phyloP scores from a whole-genome alignment of 2,113 vertebrate genomes.

The Oxygymnocypris stewartii region DNA sequence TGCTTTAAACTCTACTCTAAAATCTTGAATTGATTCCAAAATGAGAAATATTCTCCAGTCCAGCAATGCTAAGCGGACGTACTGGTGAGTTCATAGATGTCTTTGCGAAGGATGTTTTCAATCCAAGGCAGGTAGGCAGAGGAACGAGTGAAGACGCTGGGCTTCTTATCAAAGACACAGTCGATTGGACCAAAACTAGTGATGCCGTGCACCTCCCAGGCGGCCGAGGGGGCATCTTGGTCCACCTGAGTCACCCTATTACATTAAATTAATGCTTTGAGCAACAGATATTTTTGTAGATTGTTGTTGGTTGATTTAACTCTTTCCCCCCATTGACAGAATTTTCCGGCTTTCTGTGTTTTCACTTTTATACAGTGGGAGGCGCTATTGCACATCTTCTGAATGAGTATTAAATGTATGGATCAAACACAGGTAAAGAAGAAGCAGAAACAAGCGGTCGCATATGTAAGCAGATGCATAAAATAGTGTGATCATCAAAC shows the following conservation, averaged over 20 bases:
- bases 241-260: slow-evolving; percentile 77
- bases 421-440: no score
- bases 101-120: slow-evolving; percentile 68
- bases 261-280: not conserved
- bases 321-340: no score
- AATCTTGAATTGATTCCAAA: not conserved
- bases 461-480: no score
- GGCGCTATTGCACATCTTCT: no score
- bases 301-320: not conserved
- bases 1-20: not conserved
- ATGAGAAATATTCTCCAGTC: not conserved
- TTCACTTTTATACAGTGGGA: no score
- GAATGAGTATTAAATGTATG: no score
- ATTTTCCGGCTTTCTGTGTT: no score
- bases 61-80: slow-evolving; percentile 47
- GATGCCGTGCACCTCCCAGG: slow-evolving; percentile 77
- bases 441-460: no score
- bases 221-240: slow-evolving; percentile 60
- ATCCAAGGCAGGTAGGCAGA: slow-evolving; percentile 78
- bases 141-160: slow-evolving; percentile 75
- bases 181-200: slow-evolving; percentile 79
- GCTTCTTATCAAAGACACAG: slow-evolving; percentile 79
- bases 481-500: no score
- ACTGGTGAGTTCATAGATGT: slow-evolving; percentile 73
- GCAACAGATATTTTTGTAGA: not conserved